Evolutionary conservation across 2,888 invertebrate species (phyloP), one percentile per base, ranked within the genome.

Genomic region (Aphidius colemani): DNA sequence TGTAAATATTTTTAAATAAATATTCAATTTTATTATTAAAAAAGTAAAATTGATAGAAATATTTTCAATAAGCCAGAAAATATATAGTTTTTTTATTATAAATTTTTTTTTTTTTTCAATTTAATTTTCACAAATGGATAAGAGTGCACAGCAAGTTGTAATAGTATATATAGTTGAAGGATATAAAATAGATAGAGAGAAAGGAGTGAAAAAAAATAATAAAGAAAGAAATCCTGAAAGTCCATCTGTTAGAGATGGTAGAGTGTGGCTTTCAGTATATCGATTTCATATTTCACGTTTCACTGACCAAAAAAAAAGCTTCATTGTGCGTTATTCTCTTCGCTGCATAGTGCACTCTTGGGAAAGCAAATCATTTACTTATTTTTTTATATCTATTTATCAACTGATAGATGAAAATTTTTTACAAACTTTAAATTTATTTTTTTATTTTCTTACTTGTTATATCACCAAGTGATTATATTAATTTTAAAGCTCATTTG

Each of bases 221-320:
- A n/a, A 48, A 13, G 43, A 46, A 59, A 51, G 57, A 66, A 61
- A 61, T 57, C 46, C 53, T 57, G 18, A 59, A 49, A 58, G 41
- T 62, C 61, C 64, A 68, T 66, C 68, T 61, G 66, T 39, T 57
- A 46, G 46, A 39, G 57, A 57, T 39, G 46, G 39, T 57, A 30
- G 57, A 57, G 57, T 57, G 57, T 39, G 57, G 46, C 46, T 57
- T 57, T 30, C 57, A 46, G 39, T 57, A 30, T 71, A 72, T 74
- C 71, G 74, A 75, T 76, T 75, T 73, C 71, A 70, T 75, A 75
- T 75, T 74, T 76, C 69, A 72, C 72, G 72, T 72, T 69, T 62
- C 67, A 65, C 46, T 65, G 70, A 67, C 62, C 60, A 66, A 41
- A 59, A 64, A 61, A 64, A 69, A 69, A 63, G 62, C 59, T 66